These are phyloP conservation scores for Leucophenga montana DNA, from an alignment of 2,888 invertebrate genomes.

Conservation along the genomic window DNA sequence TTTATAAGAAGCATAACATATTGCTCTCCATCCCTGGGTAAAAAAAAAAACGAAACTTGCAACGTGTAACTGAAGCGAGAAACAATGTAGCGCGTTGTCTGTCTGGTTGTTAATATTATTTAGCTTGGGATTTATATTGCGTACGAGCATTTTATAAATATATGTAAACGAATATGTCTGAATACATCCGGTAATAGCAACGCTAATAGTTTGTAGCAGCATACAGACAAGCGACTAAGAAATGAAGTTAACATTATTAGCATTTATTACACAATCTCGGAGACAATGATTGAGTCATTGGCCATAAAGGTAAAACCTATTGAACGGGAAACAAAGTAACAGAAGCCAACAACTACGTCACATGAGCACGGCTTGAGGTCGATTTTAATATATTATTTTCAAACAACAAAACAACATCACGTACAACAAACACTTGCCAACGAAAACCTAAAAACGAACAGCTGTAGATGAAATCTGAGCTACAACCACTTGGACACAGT, in stretches of 20 bases:
- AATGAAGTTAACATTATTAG: conserved; percentile 16
- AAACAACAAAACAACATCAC: too few relatives aligned
- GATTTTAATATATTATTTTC: too few relatives aligned
- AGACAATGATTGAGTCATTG: conserved; percentile 8
- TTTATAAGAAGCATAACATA: too few relatives aligned
- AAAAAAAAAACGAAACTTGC: not conserved
- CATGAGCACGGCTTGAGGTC: too few relatives aligned
- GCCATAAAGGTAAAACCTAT: not conserved
- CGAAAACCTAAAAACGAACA: not conserved
- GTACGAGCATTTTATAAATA: too few relatives aligned
- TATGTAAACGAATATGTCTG: not conserved
- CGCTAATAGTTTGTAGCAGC: not conserved
- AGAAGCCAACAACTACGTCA: not conserved
- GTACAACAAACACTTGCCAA: too few relatives aligned
- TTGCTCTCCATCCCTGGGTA: not conserved
- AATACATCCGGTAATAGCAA: conserved; percentile 13
- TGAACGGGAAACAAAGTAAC: not conserved
- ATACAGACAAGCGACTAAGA: not conserved
- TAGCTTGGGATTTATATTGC: conserved; percentile 4
- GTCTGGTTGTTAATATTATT: not conserved
- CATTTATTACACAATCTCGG: conserved; percentile 10
- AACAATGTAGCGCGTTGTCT: conserved; percentile 19
- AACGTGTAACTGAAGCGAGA: not conserved
- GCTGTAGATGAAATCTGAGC: not conserved
- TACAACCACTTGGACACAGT: not conserved